Evolutionary conservation across 2,113 vertebrate genomes (phyloP).

Genomic region (Camarhynchus parvulus): DNA sequence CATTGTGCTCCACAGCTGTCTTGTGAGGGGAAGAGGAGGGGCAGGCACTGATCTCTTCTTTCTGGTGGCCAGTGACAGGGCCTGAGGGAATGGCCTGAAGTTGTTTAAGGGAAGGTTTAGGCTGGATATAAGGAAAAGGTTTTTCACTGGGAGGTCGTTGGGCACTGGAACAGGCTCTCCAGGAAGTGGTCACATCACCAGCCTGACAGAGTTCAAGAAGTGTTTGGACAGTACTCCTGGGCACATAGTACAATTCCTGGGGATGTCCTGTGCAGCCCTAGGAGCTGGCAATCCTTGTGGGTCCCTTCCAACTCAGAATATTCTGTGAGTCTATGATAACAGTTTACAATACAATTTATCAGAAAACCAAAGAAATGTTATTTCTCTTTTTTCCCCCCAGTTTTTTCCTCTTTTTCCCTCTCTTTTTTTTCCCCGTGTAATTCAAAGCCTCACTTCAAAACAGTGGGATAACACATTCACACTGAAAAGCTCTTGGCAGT

Average conservation of each 20-base stretch:
- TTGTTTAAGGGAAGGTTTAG: neutral
- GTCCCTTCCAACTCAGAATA: neutral
- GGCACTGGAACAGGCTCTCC: neutral
- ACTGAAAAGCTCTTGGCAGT: neutral
- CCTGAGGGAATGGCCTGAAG: neutral
- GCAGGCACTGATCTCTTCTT: neutral
- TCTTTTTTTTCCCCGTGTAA: neutral
- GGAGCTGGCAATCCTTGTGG: neutral
- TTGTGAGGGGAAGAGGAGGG: neutral
- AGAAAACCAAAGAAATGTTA: neutral
- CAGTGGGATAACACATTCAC: neutral
- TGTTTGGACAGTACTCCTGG: accelerated
- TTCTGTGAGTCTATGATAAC: neutral
- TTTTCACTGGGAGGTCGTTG: neutral
- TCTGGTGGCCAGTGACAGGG: neutral
- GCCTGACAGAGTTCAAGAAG: neutral
- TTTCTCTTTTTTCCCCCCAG: accelerated
- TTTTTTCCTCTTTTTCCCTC: no score
- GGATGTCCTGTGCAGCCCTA: accelerated
- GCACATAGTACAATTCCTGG: neutral
- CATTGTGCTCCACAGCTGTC: accelerated
- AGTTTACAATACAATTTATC: neutral
- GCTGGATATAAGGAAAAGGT: neutral
- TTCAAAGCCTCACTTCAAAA: neutral
- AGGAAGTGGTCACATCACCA: neutral